phyloP scores from a whole-genome alignment of 1,140 invertebrate genomes.

The Chionoecetes opilio region DNA sequence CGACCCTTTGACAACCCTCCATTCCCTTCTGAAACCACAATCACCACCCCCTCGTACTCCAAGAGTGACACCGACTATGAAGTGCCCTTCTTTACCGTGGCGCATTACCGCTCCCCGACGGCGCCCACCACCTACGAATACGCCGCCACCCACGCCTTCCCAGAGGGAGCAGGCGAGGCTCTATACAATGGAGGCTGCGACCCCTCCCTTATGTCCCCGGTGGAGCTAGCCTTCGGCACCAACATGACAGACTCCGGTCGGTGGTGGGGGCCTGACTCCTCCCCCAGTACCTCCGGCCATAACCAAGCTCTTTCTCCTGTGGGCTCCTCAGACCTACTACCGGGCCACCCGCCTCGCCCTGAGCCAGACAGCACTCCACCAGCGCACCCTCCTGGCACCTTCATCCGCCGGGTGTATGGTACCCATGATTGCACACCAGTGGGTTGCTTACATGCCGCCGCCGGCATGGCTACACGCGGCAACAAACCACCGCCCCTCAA shows the following conservation, averaged over 20 bases:
- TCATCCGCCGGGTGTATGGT: conserved; percentile 72
- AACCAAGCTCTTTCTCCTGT: conserved; percentile 73
- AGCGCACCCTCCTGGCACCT: conserved; percentile 64
- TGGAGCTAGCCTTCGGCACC: conserved; percentile 76
- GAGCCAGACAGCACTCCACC: conserved; percentile 66
- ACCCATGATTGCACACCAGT: conserved; percentile 73
- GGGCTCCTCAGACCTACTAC: conserved; percentile 31
- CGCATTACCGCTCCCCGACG: conserved; percentile 78
- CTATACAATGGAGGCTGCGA: conserved; percentile 76
- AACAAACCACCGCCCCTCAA: conserved; percentile 54
- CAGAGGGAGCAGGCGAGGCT: conserved; percentile 77
- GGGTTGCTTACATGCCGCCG: conserved; percentile 71
- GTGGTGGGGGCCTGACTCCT: conserved; percentile 76
- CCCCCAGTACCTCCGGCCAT: conserved; percentile 57
- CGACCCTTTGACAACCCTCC: conserved; percentile 60
- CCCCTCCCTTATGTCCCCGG: conserved; percentile 68
- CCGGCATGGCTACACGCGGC: conserved; percentile 59
- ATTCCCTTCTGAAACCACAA: conserved; percentile 63
- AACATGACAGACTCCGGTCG: conserved; percentile 72
- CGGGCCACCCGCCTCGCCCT: conserved; percentile 32
- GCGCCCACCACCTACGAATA: conserved; percentile 80
- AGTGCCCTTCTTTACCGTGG: conserved; percentile 80
- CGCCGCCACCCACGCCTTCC: conserved; percentile 73
- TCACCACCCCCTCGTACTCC: conserved; percentile 52
- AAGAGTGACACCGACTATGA: conserved; percentile 74